Percentiles rank a stretch among this genome's conserved stretches.
These are phyloP conservation scores for Tetranychus truncatus DNA, from an alignment of 2,888 invertebrate genomes.

Conservation along the genomic window DNA sequence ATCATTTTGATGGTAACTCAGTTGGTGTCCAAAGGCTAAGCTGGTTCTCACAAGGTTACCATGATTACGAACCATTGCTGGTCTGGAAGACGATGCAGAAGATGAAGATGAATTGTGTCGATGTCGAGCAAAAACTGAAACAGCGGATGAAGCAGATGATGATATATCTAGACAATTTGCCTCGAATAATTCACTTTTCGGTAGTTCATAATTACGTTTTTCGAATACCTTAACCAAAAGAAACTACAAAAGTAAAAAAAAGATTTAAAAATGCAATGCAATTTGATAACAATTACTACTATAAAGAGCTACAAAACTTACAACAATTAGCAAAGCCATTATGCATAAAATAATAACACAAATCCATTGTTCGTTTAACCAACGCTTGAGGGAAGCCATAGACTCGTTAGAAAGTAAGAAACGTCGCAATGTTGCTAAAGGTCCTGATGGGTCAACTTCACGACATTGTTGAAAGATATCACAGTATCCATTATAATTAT, in stretches of 20 bases:
- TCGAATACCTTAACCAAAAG: not conserved
- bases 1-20: constrained; percentile 21
- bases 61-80: constrained; percentile 9
- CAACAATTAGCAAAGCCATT: constrained; percentile 54
- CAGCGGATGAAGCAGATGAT: not conserved
- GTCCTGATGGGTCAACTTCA: constrained; percentile 74
- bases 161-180: not conserved
- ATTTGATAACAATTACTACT: not conserved
- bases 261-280: not conserved
- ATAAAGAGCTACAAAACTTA: constrained; percentile 47
- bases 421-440: constrained; percentile 52
- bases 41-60: constrained; percentile 24
- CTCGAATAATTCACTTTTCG: not conserved
- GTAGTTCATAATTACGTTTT: not conserved
- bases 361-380: constrained; percentile 79
- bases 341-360: constrained; percentile 57
- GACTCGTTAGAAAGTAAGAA: constrained; percentile 70
- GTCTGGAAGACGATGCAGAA: not conserved
- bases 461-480: constrained; percentile 58
- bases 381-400: constrained; percentile 64
- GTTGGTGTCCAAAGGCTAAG: constrained; percentile 23
- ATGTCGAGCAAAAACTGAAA: not conserved
- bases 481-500: constrained; percentile 71
- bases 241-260: not conserved
- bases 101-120: not conserved